Evolutionary conservation across 2,797 vertebrate species (phyloP).

Genomic region (Melanotaenia nigrans): DNA sequence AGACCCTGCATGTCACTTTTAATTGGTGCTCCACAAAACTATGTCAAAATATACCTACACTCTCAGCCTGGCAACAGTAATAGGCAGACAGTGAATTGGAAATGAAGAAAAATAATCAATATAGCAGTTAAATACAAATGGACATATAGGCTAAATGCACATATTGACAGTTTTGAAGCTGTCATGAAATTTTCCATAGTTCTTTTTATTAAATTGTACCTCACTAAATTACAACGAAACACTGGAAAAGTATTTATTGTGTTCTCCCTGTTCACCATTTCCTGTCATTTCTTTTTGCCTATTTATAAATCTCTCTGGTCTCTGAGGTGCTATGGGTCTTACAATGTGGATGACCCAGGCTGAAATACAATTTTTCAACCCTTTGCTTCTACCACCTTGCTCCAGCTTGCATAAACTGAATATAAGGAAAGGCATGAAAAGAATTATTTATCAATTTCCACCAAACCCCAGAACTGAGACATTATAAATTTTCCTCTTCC

Average conservation of each 20-base stretch:
- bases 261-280: not conserved
- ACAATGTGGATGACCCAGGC: constrained; percentile 82
- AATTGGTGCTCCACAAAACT: constrained; percentile 46
- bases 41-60: constrained; percentile 41
- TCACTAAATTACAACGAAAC: not conserved
- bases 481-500: constrained; percentile 1
- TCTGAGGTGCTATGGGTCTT: constrained; percentile 61
- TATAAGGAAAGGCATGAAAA: constrained; percentile 77
- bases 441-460: constrained; percentile 84
- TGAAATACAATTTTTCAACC: constrained; percentile 54
- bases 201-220: not conserved
- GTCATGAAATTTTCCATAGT: not conserved
- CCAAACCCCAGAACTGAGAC: constrained; percentile 18
- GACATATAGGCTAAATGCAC: not conserved
- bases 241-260: not conserved
- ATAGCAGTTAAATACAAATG: not conserved
- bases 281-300: constrained; percentile 13
- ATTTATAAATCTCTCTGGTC: constrained; percentile 7
- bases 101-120: constrained; percentile 1
- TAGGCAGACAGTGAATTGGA: not conserved
- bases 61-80: constrained; percentile 25
- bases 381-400: constrained; percentile 24
- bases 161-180: not conserved
- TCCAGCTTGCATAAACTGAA: constrained; percentile 83
- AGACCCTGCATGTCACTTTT: constrained; percentile 33